Percentiles rank a stretch among this genome's conserved stretches.
Evolutionary conservation across 2,888 invertebrate genomes (phyloP).

Genomic region (Caenorhabditis drosophilae): DNA sequence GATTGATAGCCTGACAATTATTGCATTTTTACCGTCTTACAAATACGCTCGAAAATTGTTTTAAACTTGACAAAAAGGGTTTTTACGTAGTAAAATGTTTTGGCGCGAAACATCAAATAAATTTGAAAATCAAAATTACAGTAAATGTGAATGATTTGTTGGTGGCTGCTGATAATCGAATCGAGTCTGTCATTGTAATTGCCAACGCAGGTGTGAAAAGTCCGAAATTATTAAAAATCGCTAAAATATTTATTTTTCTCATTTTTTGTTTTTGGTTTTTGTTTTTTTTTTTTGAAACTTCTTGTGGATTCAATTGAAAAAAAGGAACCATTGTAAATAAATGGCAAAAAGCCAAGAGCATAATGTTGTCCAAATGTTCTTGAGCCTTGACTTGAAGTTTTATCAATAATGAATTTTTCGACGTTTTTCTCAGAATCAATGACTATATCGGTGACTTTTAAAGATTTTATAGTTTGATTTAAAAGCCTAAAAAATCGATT

Average conservation of each 20-base stretch:
- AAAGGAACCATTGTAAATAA: too few relatives aligned
- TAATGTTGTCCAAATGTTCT: slow-evolving; percentile 54
- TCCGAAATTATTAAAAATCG: slow-evolving; percentile 58
- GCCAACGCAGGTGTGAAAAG: slow-evolving; percentile 50
- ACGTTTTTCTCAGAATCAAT: slow-evolving; percentile 17
- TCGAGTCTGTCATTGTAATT: slow-evolving; percentile 50
- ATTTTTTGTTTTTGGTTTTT: too few relatives aligned
- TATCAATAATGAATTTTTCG: slow-evolving; percentile 12
- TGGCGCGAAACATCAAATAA: too few relatives aligned
- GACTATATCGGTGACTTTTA: slow-evolving; percentile 6
- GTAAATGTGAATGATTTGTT: slow-evolving; percentile 30
- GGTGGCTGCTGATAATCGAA: slow-evolving; percentile 22
- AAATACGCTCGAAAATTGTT: too few relatives aligned
- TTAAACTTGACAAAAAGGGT: too few relatives aligned
- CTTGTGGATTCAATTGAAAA: not conserved
- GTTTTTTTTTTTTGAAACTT: too few relatives aligned
- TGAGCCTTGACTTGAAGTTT: slow-evolving; percentile 35
- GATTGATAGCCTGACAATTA: slow-evolving; percentile 44
- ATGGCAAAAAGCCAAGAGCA: too few relatives aligned
- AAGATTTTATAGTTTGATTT: slow-evolving; percentile 11
- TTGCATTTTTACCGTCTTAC: not conserved
- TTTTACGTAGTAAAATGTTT: too few relatives aligned
- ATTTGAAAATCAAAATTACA: slow-evolving; percentile 4
- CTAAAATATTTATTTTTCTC: slow-evolving; percentile 9
- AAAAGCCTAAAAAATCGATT: too few relatives aligned